Percentiles rank a stretch among this genome's conserved stretches.
Evolutionary conservation across 1,140 invertebrate species (phyloP).

Genomic region (Dufourea novaeangliae): DNA sequence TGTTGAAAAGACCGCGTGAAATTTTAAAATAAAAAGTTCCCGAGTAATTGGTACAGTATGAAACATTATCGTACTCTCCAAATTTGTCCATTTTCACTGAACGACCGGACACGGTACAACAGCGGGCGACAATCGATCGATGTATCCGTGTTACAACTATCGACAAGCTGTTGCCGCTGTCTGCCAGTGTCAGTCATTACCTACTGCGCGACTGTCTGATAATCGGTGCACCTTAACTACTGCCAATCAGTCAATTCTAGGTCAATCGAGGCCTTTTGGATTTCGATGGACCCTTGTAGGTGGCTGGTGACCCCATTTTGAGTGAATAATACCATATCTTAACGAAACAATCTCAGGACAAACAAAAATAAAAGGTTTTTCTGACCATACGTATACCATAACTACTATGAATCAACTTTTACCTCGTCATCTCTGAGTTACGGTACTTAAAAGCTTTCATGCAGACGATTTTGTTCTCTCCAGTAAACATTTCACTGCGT

Average conservation of each 20-base stretch:
- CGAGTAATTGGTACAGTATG: too few relatives aligned
- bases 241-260: constrained; percentile 14
- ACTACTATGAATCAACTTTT: background rate
- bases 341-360: too few relatives aligned
- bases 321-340: too few relatives aligned
- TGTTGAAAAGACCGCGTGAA: too few relatives aligned
- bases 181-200: constrained; percentile 15
- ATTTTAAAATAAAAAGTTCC: too few relatives aligned
- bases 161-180: constrained; percentile 19
- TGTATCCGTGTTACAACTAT: constrained; percentile 8
- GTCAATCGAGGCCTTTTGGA: background rate
- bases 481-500: background rate
- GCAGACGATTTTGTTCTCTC: background rate
- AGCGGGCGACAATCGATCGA: background rate
- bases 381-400: background rate
- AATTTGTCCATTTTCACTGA: constrained; percentile 18
- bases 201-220: background rate
- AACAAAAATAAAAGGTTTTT: too few relatives aligned
- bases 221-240: background rate
- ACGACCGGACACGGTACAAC: background rate
- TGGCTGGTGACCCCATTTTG: too few relatives aligned
- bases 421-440: background rate
- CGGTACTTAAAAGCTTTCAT: background rate
- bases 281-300: background rate
- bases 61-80: too few relatives aligned